Percentiles rank a stretch among this genome's conserved stretches.
Conservation (phyloP, 2,113 vertebrate species). For the Seriola aureovittata region DNA sequence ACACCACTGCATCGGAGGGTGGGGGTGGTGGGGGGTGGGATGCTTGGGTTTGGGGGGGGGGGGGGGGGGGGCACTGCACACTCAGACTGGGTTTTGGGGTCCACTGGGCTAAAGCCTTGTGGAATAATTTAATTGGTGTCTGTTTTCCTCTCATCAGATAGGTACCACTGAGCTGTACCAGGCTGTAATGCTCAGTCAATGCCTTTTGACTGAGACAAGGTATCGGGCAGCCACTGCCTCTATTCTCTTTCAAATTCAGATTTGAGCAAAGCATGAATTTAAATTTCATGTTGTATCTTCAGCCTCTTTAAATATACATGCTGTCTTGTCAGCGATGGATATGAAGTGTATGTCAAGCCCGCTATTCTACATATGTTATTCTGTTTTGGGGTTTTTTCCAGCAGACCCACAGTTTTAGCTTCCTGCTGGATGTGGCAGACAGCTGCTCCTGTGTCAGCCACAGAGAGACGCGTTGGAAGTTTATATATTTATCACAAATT, state of each 20-base stretch:
- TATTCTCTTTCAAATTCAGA: slow-evolving; percentile 72
- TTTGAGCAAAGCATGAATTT: slow-evolving; percentile 66
- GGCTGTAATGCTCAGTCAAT: slow-evolving; percentile 61
- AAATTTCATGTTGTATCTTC: slow-evolving; percentile 62
- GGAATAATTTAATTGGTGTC: slow-evolving; percentile 85
- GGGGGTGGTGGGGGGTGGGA: too few species aligned
- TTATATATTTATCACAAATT: slow-evolving; percentile 54
- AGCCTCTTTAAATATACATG: slow-evolving; percentile 76
- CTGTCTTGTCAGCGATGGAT: slow-evolving; percentile 67
- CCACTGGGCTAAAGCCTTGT: slow-evolving; percentile 81
- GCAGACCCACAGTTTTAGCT: slow-evolving; percentile 21
- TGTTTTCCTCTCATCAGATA: slow-evolving; percentile 79
- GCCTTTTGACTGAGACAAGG: slow-evolving; percentile 70
- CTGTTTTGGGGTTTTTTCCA: slow-evolving; percentile 10
- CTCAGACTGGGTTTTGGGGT: slow-evolving; percentile 64
- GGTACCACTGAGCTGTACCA: slow-evolving; percentile 69
- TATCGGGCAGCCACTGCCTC: slow-evolving; percentile 48
- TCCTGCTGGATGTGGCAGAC: slow-evolving; percentile 10
- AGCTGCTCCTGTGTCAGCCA: slow-evolving; percentile 2
- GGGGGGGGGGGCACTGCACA: slow-evolving; percentile 43
- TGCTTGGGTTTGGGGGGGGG: neutral
- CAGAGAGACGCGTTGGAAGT: slow-evolving; percentile 40
- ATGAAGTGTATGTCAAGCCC: slow-evolving; percentile 40
- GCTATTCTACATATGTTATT: slow-evolving; percentile 55
- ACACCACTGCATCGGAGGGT: too few species aligned